These are phyloP conservation scores for Catocala sponsa DNA, from an alignment of 2,888 invertebrate genomes.

Conservation along the genomic window DNA sequence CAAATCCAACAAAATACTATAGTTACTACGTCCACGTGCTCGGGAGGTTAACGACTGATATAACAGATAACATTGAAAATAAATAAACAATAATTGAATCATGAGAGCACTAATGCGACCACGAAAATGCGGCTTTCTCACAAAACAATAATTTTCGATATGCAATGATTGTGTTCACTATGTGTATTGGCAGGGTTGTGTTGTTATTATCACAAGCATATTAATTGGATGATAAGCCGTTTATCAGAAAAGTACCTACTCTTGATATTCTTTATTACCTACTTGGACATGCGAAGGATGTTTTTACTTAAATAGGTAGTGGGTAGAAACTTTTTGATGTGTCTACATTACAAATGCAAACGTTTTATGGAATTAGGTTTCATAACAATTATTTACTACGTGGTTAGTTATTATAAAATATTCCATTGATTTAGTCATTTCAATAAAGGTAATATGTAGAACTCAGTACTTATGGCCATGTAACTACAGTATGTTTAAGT, in stretches of 20 bases:
- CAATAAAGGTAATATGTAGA: no score
- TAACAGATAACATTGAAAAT: slow-evolving; percentile 79
- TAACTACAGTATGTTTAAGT: no score
- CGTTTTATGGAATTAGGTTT: neutral
- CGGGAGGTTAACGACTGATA: slow-evolving; percentile 84
- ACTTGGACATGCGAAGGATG: neutral
- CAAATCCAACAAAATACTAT: slow-evolving; percentile 85
- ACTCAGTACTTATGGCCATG: no score
- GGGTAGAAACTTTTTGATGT: no score
- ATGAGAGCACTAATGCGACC: slow-evolving; percentile 31
- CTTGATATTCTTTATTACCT: neutral
- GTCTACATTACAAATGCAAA: no score
- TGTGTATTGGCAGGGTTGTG: slow-evolving; percentile 31
- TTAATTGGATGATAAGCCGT: slow-evolving; percentile 12
- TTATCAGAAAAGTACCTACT: neutral
- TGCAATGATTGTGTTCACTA: neutral
- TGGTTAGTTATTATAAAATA: neutral
- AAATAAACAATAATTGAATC: slow-evolving; percentile 76
- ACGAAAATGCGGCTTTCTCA: slow-evolving; percentile 23
- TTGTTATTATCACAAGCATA: slow-evolving; percentile 11
- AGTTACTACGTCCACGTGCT: slow-evolving; percentile 84
- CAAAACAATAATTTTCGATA: slow-evolving; percentile 2
- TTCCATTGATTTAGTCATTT: slow-evolving; percentile 1
- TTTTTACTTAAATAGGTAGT: no score
- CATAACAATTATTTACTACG: neutral